Base-by-base conservation (phyloP, 2,797 vertebrate species). In the Enteromius paludinosus region DNA sequence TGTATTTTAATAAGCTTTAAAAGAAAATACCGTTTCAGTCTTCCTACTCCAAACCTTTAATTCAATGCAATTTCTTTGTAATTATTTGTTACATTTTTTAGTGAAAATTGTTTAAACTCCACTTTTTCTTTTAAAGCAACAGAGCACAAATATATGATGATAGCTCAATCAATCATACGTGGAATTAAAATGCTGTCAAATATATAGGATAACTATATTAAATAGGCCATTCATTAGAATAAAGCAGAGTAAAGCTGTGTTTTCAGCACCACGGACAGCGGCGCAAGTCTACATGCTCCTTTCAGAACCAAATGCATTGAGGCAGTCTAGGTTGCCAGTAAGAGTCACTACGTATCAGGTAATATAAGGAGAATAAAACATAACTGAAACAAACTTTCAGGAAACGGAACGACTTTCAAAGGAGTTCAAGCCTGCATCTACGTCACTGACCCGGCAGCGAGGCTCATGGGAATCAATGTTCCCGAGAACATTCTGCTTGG, bases 261-360 rank as follows among this genome's bases (percentile, higher is more conserved):
- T 69, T 91, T 93, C 92, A 93, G 93, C 83, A 94, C 94, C 92
- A 77, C 25, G 91, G 92, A 94, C 90, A 94, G 94, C 87, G 20
- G 3, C 3, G 20, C 9, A 45, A 20, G 10, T 6, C n/a, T 43
- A 28, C 28, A 38, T 47, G 5, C 2, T 20, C n/a, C 28, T 54
- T 89, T 90, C 92, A 89, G 91, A 91, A 87, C 17, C 43, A 9
- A 52, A 18, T 14, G 47, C 43, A 77, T 35, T 35, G 35, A 45
- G 9, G 25, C 35, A 12, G 17, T 47, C 59, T 30, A 9, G 12
- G 12, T 30, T 41, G 15, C 23, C 10, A 12, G 25, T 17, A 49
- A 49, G 18, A 33, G 17, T 10, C 11, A 59, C 28, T 59, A 70
- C 8, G 43, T 54, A 25, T 20, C 3, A 52, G 9, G 17, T n/a